Evolutionary conservation across 37 sponge, comb jelly and placozoan species (phyloP).

Genomic region (Hormiphora californensis): DNA sequence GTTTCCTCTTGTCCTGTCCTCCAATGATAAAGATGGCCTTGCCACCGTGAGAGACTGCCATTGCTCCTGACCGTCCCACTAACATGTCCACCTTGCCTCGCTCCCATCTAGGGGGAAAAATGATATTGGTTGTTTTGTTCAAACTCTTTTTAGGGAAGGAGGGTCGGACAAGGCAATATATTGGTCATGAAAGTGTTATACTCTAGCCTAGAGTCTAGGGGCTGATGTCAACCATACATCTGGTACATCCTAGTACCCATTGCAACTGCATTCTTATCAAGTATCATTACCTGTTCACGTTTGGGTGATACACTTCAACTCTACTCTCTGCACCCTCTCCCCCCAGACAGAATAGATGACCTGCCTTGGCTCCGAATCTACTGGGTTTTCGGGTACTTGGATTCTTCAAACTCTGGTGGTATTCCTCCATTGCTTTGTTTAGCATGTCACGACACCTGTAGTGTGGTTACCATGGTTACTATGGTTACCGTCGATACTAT

Average conservation of each 20-base stretch:
- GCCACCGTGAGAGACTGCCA: conserved; percentile 32
- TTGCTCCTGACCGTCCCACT: conserved; percentile 35
- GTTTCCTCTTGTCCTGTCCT: conserved; percentile 52
- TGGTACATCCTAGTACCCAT: too few relatives aligned
- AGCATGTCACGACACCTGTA: conserved; percentile 41
- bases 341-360: conserved; percentile 21
- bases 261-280: too few relatives aligned
- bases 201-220: too few relatives aligned
- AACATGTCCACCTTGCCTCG: conserved; percentile 51
- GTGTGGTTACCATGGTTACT: not conserved
- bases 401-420: conserved; percentile 39
- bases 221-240: too few relatives aligned
- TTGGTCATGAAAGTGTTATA: too few relatives aligned
- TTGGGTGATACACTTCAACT: not conserved
- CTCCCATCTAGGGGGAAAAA: too few relatives aligned
- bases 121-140: too few relatives aligned
- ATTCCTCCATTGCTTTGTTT: conserved; percentile 31
- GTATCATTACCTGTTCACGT: conserved; percentile 22
- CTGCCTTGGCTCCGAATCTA: conserved; percentile 11
- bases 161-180: too few relatives aligned
- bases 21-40: conserved; percentile 45
- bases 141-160: too few relatives aligned
- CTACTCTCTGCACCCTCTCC: conserved; percentile 36
- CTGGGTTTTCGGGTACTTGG: conserved; percentile 23
- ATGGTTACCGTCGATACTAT: not conserved